Base-by-base conservation (phyloP, 2,113 vertebrate genomes). In the Henicopernis longicauda region DNA sequence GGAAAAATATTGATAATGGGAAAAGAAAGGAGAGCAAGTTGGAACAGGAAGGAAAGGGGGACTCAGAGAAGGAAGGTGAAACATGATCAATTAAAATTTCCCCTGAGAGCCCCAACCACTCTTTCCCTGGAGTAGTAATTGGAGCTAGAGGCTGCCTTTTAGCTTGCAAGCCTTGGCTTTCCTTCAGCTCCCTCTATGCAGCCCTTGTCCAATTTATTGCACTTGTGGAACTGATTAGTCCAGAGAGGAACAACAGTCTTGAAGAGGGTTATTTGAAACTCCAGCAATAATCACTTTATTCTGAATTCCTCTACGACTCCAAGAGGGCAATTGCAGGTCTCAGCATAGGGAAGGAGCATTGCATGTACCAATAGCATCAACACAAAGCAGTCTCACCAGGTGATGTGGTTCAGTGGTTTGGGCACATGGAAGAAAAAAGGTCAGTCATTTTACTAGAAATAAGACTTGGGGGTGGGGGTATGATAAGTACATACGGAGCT, bases 211-310 rank as follows among this genome's bases (percentile, higher is more conserved):
- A 19, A 86, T 86, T 82, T 91, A 74, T 89, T 74, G 76, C 90
- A 36, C 65, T 91, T 78, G 70, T 88, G 90, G 87, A 96, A 93
- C n/a, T 82, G 84, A 95, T 95, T 89, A 95, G 70, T 18, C 80
- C 61, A 12, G 76, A 55, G 80, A 86, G 54, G 63, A 93, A 49
- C 63, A 62, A 85, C 58, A 6, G 0, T 58, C 76, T 63, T 89
- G 80, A 59, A 49, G 82, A 78, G 70, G 61, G 74, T 85, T 88
- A 91, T 93, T 90, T 59, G 90, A 95, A 73, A 89, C 72, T 49
- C 77, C 87, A 50, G 87, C 83, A 85, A 65, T 63, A 73, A 85
- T 59, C 74, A 55, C 74, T 49, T 91, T 44, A n/a, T 77, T 72
- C 67, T 61, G 32, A 82, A 91, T 66, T 63, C 66, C 76, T 82